phyloP scores from a whole-genome alignment of 2,888 invertebrate species.

The Lasius platythorax region DNA sequence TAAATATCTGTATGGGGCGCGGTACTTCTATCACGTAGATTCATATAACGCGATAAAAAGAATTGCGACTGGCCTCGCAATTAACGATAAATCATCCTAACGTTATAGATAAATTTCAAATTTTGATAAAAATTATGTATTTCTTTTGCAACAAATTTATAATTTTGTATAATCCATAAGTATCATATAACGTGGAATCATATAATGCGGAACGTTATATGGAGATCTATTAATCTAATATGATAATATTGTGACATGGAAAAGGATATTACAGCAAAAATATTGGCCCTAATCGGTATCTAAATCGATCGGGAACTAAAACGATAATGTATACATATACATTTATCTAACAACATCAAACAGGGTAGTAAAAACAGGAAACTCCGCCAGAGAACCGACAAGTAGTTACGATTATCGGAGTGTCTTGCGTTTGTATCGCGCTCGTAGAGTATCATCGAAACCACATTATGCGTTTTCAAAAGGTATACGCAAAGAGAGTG shows the following conservation, averaged over 20 bases:
- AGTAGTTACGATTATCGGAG: conserved; percentile 10
- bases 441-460: neutral
- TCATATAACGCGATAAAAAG: too few relatives aligned
- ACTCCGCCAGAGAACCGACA: neutral
- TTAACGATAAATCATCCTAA: too few relatives aligned
- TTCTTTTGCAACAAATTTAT: neutral
- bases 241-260: neutral
- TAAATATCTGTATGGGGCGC: too few relatives aligned
- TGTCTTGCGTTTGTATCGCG: neutral
- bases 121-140: neutral
- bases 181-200: neutral
- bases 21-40: too few relatives aligned
- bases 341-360: neutral
- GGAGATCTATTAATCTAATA: neutral
- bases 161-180: neutral
- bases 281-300: neutral
- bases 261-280: neutral
- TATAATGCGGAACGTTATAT: neutral
- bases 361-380: conserved; percentile 1
- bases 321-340: neutral
- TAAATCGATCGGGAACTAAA: neutral
- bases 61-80: too few relatives aligned
- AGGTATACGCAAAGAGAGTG: conserved; percentile 26
- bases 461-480: conserved; percentile 7
- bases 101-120: neutral